These are phyloP conservation scores for Manduca sexta DNA, from an alignment of 1,140 invertebrate species.

Conservation along the genomic window DNA sequence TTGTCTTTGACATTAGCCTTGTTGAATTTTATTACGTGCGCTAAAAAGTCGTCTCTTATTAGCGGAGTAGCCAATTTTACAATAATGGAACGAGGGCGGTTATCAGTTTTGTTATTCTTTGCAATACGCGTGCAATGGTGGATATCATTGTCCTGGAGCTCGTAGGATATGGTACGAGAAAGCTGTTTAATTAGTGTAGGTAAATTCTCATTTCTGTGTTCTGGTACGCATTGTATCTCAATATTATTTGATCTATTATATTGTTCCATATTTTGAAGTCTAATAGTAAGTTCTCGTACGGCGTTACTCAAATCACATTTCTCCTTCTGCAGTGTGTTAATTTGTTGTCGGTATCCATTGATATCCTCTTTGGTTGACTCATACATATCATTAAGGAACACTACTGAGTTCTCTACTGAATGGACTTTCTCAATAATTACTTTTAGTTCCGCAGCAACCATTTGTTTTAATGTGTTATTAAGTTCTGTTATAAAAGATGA, in stretches of 20 bases:
- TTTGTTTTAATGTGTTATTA: too few species aligned
- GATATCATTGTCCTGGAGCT: slow-evolving; percentile 10
- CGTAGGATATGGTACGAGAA: not conserved
- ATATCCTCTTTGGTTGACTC: too few species aligned
- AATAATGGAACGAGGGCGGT: not conserved
- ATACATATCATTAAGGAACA: too few species aligned
- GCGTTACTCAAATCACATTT: too few species aligned
- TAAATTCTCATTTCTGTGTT: slow-evolving; percentile 18
- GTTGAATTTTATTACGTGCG: not conserved
- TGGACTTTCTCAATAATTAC: too few species aligned
- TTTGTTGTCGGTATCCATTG: too few species aligned
- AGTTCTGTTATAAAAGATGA: too few species aligned
- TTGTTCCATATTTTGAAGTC: slow-evolving; percentile 10
- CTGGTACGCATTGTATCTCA: slow-evolving; percentile 24
- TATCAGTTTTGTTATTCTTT: slow-evolving; percentile 2
- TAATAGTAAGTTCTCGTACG: too few species aligned
- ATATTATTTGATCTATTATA: slow-evolving; percentile 12
- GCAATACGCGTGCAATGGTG: slow-evolving; percentile 6
- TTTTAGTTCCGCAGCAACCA: too few species aligned
- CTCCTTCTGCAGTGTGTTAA: too few species aligned
- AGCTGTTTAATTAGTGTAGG: slow-evolving; percentile 12
- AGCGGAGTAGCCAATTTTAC: not conserved
- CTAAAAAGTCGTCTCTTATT: not conserved
- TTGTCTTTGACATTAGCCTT: not conserved
- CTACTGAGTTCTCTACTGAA: too few species aligned